Conservation (phyloP, 2,113 vertebrate genomes). For the Cnemophilus loriae region DNA sequence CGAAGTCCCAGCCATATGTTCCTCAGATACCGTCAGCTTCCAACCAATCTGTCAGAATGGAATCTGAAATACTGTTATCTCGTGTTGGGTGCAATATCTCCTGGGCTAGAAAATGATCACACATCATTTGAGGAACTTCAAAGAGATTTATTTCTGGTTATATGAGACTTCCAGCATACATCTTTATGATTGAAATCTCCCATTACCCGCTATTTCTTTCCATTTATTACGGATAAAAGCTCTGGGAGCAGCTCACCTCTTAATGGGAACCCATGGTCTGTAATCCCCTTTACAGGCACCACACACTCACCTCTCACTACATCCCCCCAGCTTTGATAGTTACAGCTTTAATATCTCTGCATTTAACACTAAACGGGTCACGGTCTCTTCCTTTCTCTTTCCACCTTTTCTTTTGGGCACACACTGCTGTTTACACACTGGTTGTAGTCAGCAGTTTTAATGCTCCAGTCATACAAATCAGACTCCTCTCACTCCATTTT, state of each 20-base stretch:
- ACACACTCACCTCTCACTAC: background rate
- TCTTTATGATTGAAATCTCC: constrained; percentile 56
- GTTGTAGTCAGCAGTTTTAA: background rate
- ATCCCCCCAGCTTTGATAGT: background rate
- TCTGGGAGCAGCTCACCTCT: background rate
- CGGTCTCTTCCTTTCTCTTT: background rate
- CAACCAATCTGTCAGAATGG: constrained; percentile 22
- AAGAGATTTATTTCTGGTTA: constrained; percentile 55
- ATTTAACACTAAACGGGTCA: background rate
- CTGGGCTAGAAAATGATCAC: constrained; percentile 48
- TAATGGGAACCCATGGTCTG: background rate
- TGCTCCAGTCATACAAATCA: background rate
- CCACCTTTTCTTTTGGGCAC: background rate
- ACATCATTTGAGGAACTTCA: constrained; percentile 50
- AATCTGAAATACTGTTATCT: constrained; percentile 48
- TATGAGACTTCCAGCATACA: constrained; percentile 40
- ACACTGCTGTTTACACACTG: background rate
- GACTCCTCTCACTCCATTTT: background rate
- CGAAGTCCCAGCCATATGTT: background rate
- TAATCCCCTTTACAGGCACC: background rate
- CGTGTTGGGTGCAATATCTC: background rate
- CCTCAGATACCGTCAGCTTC: constrained; percentile 34
- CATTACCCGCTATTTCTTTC: constrained; percentile 16
- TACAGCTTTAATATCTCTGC: background rate
- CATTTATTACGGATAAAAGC: constrained; percentile 50